A percentile compares a stretch with the other conserved stretches of the same genome.
phyloP scores from a whole-genome alignment of 2,888 invertebrate species.

The Masnerella sp. region DNA sequence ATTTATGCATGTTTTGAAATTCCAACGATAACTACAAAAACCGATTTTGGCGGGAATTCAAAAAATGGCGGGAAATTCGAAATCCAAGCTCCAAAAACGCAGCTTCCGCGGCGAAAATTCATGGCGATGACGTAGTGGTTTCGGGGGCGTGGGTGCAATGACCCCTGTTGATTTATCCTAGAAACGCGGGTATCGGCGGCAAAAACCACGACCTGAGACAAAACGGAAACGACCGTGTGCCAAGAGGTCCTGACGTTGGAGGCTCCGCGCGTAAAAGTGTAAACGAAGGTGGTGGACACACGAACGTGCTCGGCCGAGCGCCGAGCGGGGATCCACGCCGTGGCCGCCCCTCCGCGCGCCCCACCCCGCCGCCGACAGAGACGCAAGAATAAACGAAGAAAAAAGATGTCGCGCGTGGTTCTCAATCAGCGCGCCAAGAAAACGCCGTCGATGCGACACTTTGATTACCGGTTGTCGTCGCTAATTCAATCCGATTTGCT shows the following conservation, averaged over 20 bases:
- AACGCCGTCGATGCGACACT: conserved; percentile 17
- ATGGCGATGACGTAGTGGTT: conserved; percentile 45
- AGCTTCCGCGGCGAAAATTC: conserved; percentile 24
- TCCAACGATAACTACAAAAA: too few species aligned
- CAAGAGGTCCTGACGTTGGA: conserved; percentile 59
- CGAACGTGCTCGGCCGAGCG: conserved; percentile 62
- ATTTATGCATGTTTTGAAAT: too few species aligned
- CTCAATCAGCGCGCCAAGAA: conserved; percentile 61
- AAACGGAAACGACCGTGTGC: conserved; percentile 66
- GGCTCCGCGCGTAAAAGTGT: conserved; percentile 67
- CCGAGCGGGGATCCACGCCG: conserved; percentile 55
- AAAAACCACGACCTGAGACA: conserved; percentile 69
- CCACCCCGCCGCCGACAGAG: conserved; percentile 40
- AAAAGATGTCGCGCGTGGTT: conserved; percentile 65
- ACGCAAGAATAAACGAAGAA: conserved; percentile 62
- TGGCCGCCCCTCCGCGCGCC: conserved; percentile 39
- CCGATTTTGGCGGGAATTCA: background rate
- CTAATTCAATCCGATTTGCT: background rate
- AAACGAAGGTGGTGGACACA: conserved; percentile 70
- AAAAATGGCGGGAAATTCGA: background rate
- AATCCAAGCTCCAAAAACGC: conserved; percentile 8
- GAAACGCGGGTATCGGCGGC: conserved; percentile 51
- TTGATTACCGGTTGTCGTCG: conserved; percentile 10
- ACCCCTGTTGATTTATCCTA: conserved; percentile 50
- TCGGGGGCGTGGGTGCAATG: conserved; percentile 37